Evolutionary conservation across 2,113 vertebrate genomes (phyloP), one percentile per base, ranked within the genome.

Genomic region (Ageneiosus marmoratus): DNA sequence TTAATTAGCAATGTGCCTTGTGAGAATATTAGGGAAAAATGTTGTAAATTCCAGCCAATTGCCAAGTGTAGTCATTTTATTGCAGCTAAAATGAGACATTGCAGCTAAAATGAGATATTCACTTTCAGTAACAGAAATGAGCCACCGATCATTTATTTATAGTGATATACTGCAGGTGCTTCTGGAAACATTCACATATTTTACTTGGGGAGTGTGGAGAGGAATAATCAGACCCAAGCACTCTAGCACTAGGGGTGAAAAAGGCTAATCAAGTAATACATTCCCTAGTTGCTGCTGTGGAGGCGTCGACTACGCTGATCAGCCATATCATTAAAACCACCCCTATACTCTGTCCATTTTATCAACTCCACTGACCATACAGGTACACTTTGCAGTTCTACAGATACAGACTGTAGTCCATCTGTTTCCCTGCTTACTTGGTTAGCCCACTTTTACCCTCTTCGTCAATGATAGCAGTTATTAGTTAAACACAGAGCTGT

Each of bases 11-110:
- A 69, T 46, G 46, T 13, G 16, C 2, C 82, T 48, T 79, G n/a
- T 27, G 63, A 56, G 51, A 48, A n/a, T 60, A 34, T 44, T 63
- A 41, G 11, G 48, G 63, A 41, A 60, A 76, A 78, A 78, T 44
- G 65, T 27, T 58, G 10, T 32, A 78, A 11, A 50, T 60, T 27
- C 10, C 44, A 56, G n/a, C 29, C 48, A 62, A 80, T 32, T 55
- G 63, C 77, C 79, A 69, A 32, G 44, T 60, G 20, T 34, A 50
- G 73, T 67, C 72, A 29, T 51, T 82, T 75, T 65, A 83, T 44
- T 77, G 48, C 32, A 24, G 74, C 22, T 67, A 29, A 4, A 77
- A 76, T 37, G 8, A 55, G 24, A 75, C 46, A 83, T 44, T 77
- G 48, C 32, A 24, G 74, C 22, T 67, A 29, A 4, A 77, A 76